Conservation (phyloP, 2,888 invertebrate species). For the Sinelater perroti region DNA sequence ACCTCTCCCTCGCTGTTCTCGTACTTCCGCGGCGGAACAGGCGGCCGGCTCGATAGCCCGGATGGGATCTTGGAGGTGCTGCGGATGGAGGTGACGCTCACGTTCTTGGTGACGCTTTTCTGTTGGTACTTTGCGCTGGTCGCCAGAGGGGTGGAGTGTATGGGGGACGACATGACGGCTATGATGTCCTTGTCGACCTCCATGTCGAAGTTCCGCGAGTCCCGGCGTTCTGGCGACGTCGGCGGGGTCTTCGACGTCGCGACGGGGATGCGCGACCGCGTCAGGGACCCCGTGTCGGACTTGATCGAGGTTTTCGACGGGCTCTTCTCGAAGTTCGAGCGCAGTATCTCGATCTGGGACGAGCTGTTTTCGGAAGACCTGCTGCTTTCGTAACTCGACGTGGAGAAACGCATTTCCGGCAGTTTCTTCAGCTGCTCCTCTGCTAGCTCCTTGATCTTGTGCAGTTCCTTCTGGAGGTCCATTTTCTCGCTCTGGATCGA, state of each 20-base stretch:
- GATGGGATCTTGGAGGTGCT: constrained; percentile 65
- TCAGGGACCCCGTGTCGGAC: constrained; percentile 44
- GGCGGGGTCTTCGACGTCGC: constrained; percentile 58
- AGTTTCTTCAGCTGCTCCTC: constrained; percentile 59
- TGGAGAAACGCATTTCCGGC: constrained; percentile 69
- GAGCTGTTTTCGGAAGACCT: constrained; percentile 61
- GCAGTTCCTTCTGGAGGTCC: constrained; percentile 54
- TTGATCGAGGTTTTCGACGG: constrained; percentile 62
- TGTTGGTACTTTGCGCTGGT: constrained; percentile 50
- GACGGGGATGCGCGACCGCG: constrained; percentile 59
- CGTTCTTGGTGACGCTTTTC: constrained; percentile 62
- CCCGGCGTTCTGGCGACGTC: constrained; percentile 56
- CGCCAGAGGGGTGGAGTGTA: constrained; percentile 53
- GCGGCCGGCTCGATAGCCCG: constrained; percentile 54
- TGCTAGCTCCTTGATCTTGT: constrained; percentile 58
- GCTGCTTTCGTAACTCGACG: constrained; percentile 70
- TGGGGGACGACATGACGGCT: constrained; percentile 57
- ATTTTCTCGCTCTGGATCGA: too few species aligned
- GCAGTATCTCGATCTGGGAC: constrained; percentile 65
- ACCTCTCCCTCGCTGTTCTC: constrained; percentile 55
- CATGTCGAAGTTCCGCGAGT: constrained; percentile 53
- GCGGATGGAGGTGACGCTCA: constrained; percentile 72
- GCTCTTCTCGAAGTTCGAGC: constrained; percentile 60
- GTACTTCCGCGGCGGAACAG: constrained; percentile 61
- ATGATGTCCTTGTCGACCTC: constrained; percentile 57